A percentile compares a stretch with the other conserved stretches of the same genome.
Conservation (phyloP, 2,888 invertebrate species). For the Andricus curvator region DNA sequence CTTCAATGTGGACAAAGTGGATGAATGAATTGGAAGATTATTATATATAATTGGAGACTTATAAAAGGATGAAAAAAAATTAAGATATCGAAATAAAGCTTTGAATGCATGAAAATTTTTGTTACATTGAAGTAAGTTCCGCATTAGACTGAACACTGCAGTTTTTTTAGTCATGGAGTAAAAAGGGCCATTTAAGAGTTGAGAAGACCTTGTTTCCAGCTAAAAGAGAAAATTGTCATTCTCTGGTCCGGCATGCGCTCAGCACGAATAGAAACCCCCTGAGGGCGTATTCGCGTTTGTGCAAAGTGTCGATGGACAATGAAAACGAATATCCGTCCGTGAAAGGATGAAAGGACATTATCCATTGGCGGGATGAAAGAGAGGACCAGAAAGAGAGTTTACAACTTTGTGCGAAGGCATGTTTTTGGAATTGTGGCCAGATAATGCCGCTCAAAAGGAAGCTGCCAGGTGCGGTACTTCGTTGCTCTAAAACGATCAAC, state of each 20-base stretch:
- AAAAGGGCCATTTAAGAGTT: background rate
- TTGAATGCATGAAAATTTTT: too few species aligned
- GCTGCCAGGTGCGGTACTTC: conserved; percentile 61
- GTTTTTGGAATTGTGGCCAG: conserved; percentile 68
- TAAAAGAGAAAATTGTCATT: conserved; percentile 29
- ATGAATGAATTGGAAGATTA: too few species aligned
- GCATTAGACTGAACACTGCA: too few species aligned
- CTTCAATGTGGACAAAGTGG: too few species aligned
- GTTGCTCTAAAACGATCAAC: conserved; percentile 53
- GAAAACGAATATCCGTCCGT: conserved; percentile 63
- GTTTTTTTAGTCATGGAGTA: too few species aligned
- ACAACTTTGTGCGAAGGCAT: conserved; percentile 69
- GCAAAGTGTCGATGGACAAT: conserved; percentile 67
- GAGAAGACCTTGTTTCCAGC: conserved; percentile 21
- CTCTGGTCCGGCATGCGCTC: conserved; percentile 22
- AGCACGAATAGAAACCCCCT: conserved; percentile 44
- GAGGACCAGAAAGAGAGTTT: conserved; percentile 62
- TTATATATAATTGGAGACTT: too few species aligned
- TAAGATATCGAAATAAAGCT: too few species aligned
- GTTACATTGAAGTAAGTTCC: too few species aligned
- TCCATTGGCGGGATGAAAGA: conserved; percentile 61
- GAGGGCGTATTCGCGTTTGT: conserved; percentile 57
- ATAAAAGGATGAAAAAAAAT: too few species aligned
- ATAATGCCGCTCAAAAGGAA: conserved; percentile 66
- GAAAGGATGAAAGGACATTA: conserved; percentile 70